A percentile compares a stretch with the other conserved stretches of the same genome.
Evolutionary conservation across 2,113 vertebrate genomes (phyloP).

Genomic region (Corythornis madagascariensis): DNA sequence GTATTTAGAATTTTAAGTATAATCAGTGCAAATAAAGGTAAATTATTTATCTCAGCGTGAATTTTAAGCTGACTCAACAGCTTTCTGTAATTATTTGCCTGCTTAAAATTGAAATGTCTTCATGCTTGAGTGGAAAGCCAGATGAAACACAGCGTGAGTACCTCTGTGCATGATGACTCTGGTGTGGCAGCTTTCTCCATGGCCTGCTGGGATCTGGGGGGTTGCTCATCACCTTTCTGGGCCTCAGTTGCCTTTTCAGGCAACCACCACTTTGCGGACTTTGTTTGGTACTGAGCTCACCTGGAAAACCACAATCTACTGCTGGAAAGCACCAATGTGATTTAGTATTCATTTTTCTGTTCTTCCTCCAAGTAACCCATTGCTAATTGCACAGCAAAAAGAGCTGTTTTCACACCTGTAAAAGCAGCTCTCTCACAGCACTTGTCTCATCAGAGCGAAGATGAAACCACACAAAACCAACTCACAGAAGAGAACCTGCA

Average conservation of each 20-base stretch:
- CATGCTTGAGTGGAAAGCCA: conserved; percentile 6
- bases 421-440: not conserved
- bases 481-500: not conserved
- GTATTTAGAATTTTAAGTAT: conserved; percentile 10
- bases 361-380: not conserved
- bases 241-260: not conserved
- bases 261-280: not conserved
- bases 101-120: conserved; percentile 23
- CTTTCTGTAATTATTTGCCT: not conserved
- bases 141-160: not conserved
- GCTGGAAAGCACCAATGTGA: not conserved
- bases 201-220: not conserved
- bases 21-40: conserved; percentile 26
- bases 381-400: not conserved
- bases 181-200: not conserved
- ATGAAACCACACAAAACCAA: not conserved
- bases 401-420: not conserved
- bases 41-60: conserved; percentile 11
- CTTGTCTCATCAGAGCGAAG: not conserved
- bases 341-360: accelerated
- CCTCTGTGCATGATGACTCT: not conserved
- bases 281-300: not conserved
- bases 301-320: not conserved
- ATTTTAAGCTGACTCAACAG: conserved; percentile 40
- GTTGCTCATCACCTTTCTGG: not conserved